These are phyloP conservation scores for Vandiemenella viatica DNA, from an alignment of 2,888 invertebrate genomes.

Conservation along the genomic window DNA sequence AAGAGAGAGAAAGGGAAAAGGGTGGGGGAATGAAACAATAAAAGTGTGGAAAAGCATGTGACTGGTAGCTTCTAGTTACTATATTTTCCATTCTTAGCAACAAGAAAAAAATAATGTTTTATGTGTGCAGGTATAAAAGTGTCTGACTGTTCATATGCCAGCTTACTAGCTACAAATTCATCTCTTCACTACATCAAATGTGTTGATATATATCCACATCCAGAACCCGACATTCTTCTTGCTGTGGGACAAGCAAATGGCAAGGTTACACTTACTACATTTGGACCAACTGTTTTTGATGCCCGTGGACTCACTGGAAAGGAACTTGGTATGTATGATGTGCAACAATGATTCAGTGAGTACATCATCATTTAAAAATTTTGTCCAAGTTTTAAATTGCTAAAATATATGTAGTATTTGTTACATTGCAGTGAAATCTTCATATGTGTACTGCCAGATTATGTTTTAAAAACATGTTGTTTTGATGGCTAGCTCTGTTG, in stretches of 20 bases:
- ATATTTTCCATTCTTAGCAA: too few species aligned
- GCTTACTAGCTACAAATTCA: slow-evolving; percentile 54
- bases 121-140: slow-evolving; percentile 35
- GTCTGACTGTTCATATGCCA: slow-evolving; percentile 52
- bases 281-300: slow-evolving; percentile 54
- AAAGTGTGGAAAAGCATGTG: too few species aligned
- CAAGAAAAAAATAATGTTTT: too few species aligned
- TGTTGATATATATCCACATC: slow-evolving; percentile 69
- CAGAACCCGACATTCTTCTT: slow-evolving; percentile 60
- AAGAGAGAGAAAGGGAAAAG: too few species aligned
- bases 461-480: too few species aligned
- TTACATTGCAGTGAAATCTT: too few species aligned
- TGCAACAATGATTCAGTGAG: slow-evolving; percentile 3
- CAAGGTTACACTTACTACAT: slow-evolving; percentile 65
- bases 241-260: slow-evolving; percentile 84
- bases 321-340: slow-evolving; percentile 59
- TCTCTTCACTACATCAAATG: slow-evolving; percentile 69
- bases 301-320: slow-evolving; percentile 51
- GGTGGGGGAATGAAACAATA: too few species aligned
- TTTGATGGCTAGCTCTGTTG: too few species aligned
- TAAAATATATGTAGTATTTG: too few species aligned
- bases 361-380: neutral
- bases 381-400: neutral
- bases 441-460: too few species aligned
- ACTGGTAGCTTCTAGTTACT: too few species aligned